Evolutionary conservation across 2,888 invertebrate species (phyloP).

Genomic region (Steinernema carpocapsae): DNA sequence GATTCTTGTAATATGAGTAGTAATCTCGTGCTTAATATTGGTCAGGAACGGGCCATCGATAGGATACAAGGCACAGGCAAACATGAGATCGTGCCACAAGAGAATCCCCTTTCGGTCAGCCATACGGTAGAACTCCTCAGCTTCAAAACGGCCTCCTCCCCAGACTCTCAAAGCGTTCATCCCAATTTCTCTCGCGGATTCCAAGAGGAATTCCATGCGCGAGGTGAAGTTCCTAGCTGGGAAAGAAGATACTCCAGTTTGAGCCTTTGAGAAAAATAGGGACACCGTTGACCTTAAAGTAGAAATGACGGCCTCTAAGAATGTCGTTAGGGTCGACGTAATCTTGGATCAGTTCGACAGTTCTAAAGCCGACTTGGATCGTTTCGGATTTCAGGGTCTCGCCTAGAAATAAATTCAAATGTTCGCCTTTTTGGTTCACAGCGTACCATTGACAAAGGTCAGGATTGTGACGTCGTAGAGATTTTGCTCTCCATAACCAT

Average conservation of each 20-base stretch:
- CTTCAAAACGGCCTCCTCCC: constrained; percentile 97
- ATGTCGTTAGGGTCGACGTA: constrained; percentile 46
- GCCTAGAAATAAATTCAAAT: not conserved
- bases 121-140: constrained; percentile 82
- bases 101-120: constrained; percentile 81
- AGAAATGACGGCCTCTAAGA: constrained; percentile 77
- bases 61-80: constrained; percentile 94
- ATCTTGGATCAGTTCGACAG: constrained; percentile 77
- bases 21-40: constrained; percentile 79
- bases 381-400: not conserved
- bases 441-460: not conserved
- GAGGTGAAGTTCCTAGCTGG: constrained; percentile 44
- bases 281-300: constrained; percentile 83
- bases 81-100: constrained; percentile 97
- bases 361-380: constrained; percentile 75
- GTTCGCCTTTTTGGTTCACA: too few relatives aligned
- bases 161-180: constrained; percentile 93
- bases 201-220: constrained; percentile 46
- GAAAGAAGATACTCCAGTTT: constrained; percentile 63
- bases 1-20: constrained; percentile 70
- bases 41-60: constrained; percentile 77
- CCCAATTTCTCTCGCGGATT: constrained; percentile 74
- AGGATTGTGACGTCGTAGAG: constrained; percentile 74
- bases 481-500: constrained; percentile 82
- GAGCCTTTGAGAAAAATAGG: constrained; percentile 84